Conservation (phyloP, 2,888 invertebrate species). For the Drosophila diplacantha region DNA sequence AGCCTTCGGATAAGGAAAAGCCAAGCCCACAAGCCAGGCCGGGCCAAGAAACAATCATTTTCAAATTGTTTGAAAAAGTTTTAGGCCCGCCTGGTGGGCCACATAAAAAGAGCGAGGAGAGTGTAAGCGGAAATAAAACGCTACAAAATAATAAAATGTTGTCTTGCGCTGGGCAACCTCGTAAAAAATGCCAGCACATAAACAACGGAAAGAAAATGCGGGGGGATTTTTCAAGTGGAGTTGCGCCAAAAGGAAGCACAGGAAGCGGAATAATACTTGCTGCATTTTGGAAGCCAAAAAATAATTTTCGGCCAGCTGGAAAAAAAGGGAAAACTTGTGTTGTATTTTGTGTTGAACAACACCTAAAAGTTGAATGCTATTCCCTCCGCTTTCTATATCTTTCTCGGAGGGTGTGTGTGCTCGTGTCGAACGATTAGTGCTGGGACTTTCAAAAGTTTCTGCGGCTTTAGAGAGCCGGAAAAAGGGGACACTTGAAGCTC, state of each 20-base stretch:
- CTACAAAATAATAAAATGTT: conserved; percentile 67
- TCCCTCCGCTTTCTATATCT: conserved; percentile 18
- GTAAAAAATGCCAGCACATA: conserved; percentile 50
- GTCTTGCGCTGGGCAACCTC: conserved; percentile 34
- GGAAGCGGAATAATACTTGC: conserved; percentile 21
- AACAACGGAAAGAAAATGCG: conserved; percentile 32
- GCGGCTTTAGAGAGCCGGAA: conserved; percentile 50
- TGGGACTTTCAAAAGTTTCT: conserved; percentile 63
- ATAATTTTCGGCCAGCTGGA: conserved; percentile 38
- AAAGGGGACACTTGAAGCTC: conserved; percentile 37
- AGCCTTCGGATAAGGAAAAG: conserved; percentile 14
- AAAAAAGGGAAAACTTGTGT: conserved; percentile 36
- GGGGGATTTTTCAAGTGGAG: conserved; percentile 7
- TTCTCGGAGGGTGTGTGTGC: conserved; percentile 11
- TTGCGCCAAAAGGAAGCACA: conserved; percentile 31
- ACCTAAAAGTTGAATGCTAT: conserved; percentile 47
- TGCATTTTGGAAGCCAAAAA: conserved; percentile 44
- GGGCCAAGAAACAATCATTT: conserved; percentile 51
- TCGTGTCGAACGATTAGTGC: conserved; percentile 62
- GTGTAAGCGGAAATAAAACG: conserved; percentile 68
- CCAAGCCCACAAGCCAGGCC: neutral
- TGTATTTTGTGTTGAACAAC: conserved; percentile 43
- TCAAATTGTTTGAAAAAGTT: conserved; percentile 36
- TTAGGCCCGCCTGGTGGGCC: conserved; percentile 24
- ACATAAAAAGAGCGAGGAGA: conserved; percentile 22